phyloP scores from a whole-genome alignment of 2,797 vertebrate genomes.

The Periophthalmus magnuspinnatus region DNA sequence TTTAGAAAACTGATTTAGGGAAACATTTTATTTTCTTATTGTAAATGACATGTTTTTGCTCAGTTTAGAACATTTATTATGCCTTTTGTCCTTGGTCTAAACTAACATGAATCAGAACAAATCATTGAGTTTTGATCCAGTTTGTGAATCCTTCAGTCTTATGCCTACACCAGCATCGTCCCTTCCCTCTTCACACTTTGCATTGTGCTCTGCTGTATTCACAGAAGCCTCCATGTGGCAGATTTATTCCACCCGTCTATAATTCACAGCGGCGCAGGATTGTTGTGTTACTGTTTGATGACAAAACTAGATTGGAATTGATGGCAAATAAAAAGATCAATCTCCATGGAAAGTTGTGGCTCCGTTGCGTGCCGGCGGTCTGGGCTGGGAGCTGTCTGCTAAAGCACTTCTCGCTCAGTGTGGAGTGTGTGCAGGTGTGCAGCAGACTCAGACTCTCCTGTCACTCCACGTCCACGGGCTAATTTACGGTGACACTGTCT shows the following conservation, averaged over 20 bases:
- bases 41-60: no score
- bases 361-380: conserved; percentile 31
- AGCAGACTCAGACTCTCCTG: conserved; percentile 35
- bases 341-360: conserved; percentile 35
- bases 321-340: conserved; percentile 52
- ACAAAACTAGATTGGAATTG: conserved; percentile 46
- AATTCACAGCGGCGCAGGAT: conserved; percentile 32
- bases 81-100: background rate
- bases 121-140: background rate
- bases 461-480: conserved; percentile 57
- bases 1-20: no score
- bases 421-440: conserved; percentile 44
- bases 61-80: background rate
- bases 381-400: conserved; percentile 50
- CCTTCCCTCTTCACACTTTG: conserved; percentile 22
- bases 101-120: background rate
- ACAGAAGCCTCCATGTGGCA: conserved; percentile 34
- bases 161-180: background rate
- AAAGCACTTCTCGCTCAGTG: conserved; percentile 45
- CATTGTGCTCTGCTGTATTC: background rate
- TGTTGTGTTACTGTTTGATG: conserved; percentile 38
- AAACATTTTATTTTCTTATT: no score
- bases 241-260: conserved; percentile 36
- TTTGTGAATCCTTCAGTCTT: background rate
- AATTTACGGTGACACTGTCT: conserved; percentile 56